Base-by-base conservation (phyloP, 2,888 invertebrate species). In the Magallana nippona region DNA sequence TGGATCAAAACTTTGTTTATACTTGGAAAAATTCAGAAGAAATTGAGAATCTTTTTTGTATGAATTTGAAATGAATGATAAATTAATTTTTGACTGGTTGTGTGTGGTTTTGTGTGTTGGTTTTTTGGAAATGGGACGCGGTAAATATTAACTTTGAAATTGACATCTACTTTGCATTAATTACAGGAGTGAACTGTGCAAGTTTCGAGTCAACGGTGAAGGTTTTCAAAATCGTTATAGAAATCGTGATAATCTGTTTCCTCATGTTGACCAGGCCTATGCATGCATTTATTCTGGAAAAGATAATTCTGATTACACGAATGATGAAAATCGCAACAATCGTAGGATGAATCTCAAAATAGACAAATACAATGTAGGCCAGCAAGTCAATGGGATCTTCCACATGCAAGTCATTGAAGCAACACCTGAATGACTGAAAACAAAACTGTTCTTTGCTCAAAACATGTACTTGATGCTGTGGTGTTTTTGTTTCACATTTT, bases 161-260 rank as follows among this genome's bases (percentile, higher is more conserved):
- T 78, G n/a, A 78, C 55, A 55, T 78, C 78, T 78, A 19, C 78
- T 78, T 78, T 78, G n/a, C 80, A 79, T 83, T 84, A 88, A 85
- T 90, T 90, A 86, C 88, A 90, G 90, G 90, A 78, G 78, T 82
- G 84, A 85, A 56, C 87, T 89, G 86, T 85, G 88, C 84, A 89
- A 89, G 86, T 92, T 91, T 88, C 90, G 92, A 78, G 91, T 93
- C 79, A 91, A 90, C 86, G 87, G 89, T 78, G 92, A 91, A 60
- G 93, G 93, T 82, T 91, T 91, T 89, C 87, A 88, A 84, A 92
- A 92, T 88, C 90, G 92, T 63, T 93, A 90, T 88, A 89, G 90
- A 83, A 87, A 88, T 81, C 87, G 90, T 62, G 87, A 88, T 62
- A 84, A 88, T 71, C 80, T 87, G 58, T 82, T 84, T 79, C 92